Base-by-base conservation (phyloP, 2,888 invertebrate genomes). In the Clunio marinus region DNA sequence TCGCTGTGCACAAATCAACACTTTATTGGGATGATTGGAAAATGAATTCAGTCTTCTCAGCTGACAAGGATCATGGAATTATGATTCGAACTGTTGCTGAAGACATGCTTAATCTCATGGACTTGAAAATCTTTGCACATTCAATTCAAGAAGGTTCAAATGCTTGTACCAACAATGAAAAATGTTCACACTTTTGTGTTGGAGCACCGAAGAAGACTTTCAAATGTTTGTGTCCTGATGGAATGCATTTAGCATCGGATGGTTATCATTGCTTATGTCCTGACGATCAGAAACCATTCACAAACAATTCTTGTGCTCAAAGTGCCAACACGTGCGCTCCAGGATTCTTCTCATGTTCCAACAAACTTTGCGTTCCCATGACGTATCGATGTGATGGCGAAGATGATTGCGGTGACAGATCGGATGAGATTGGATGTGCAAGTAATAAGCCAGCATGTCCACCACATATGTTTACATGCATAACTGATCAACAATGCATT, bases 1-100 rank as follows among this genome's bases (percentile, higher is more conserved):
- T 94, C 0, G 91, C 88, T 0, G 87, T 94, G 0, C 87, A 90
- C 74, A 94, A 94, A 8, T 17, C 22, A 10, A 51, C 17, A 88
- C 90, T 73, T 83, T 84, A 72, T 85, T 95, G 83, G 93, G 89
- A 93, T 74, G 94, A 94, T 76, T 93, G 91, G 92, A 88, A 88
- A 72, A 85, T 85, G 60, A 87, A 88, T 69, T 85, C 87, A 25
- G 88, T 93, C 68, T 90, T 89, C 74, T 83, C 86, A 3, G 88
- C 90, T 0, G 89, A 92, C 73, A 93, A 93, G 75, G 87, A 89
- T 74, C 83, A 84, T 59, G 89, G 89, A 0, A 79, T 81, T 1
- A 84, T 84, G 27, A 81, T 88, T 13, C 77, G 81, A 10, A 81
- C 82, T 0, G 81, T 89, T 1, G 81, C 84, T 70, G 80, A 84